These are phyloP conservation scores for Drosophila mojavensis DNA, from an alignment of 1,140 invertebrate genomes.

Conservation along the genomic window DNA sequence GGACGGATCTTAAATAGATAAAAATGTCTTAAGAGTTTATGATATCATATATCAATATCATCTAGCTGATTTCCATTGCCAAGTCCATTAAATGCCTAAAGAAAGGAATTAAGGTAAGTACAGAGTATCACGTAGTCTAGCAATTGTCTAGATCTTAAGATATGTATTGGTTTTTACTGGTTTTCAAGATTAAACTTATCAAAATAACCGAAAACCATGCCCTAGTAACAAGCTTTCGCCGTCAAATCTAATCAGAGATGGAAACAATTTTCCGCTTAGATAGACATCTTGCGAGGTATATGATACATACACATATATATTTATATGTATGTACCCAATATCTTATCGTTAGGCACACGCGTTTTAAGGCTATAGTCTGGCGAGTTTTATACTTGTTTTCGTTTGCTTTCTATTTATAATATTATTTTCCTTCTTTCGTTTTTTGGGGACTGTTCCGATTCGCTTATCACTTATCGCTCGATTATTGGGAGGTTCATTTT, in stretches of 20 bases:
- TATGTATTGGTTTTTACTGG: background rate
- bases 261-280: background rate
- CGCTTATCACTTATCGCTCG: constrained; percentile 20
- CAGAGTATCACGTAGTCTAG: background rate
- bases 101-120: background rate
- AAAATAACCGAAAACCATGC: background rate
- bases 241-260: background rate
- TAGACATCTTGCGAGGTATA: no score
- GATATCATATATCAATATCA: no score
- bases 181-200: background rate
- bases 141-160: no score
- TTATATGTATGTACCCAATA: background rate
- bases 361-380: background rate
- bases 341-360: constrained; percentile 10
- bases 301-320: no score
- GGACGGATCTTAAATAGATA: no score
- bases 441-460: constrained; percentile 23
- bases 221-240: constrained; percentile 1
- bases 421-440: background rate
- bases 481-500: constrained; percentile 31
- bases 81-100: no score
- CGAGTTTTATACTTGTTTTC: constrained; percentile 7
- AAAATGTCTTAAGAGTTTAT: no score
- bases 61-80: no score
- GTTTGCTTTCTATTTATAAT: background rate